Evolutionary conservation across 1,140 invertebrate genomes (phyloP), one percentile per base, ranked within the genome.

Genomic region (Leptopilina clavipes): DNA sequence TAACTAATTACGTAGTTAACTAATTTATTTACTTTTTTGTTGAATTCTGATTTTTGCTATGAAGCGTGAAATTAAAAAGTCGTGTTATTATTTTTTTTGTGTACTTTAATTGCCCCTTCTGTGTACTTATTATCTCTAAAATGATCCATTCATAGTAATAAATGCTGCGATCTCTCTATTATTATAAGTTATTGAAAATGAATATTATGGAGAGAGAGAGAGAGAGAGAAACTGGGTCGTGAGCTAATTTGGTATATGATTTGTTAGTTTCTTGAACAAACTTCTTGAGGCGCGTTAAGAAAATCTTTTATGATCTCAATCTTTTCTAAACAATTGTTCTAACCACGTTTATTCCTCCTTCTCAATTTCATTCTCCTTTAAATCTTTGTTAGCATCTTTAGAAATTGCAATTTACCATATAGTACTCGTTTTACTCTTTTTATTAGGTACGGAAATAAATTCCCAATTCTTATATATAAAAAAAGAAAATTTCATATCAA

Each of bases 151-250:
- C 22, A 25, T 1, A n/a, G n/a, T 65, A 31, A 65, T 65, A 10
- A 31, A 65, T 65, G 22, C 56, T 65, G n/a, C n/a, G 56, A 65
- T 25, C 22, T 65, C 22, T 31, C 19, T 31, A 65, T 65, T 65
- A 65, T 65, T 65, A 65, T 65, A 2, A 59, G 9, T 12, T 65
- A 65, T 31, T 11, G 12, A 31, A 65, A 65, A 65, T 65, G 22
- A 65, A 65, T 65, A 65, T 25, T 65, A 19, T 11, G 31, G 22
- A 65, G 56, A 65, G 22, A 25, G 22, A 31, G 2, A 65, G 19
- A 22, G 9, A 22, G 54, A 59, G 18, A 10, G 22, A 65, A 31
- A 65, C 22, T 65, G 22, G 56, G 56, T 65, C 56, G 56, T 31
- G 56, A 65, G 56, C 22, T 31, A 31, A 65, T 65, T 65, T 18